Evolutionary conservation across 2,888 invertebrate species (phyloP).

Genomic region (Ypsolopha scabrella): DNA sequence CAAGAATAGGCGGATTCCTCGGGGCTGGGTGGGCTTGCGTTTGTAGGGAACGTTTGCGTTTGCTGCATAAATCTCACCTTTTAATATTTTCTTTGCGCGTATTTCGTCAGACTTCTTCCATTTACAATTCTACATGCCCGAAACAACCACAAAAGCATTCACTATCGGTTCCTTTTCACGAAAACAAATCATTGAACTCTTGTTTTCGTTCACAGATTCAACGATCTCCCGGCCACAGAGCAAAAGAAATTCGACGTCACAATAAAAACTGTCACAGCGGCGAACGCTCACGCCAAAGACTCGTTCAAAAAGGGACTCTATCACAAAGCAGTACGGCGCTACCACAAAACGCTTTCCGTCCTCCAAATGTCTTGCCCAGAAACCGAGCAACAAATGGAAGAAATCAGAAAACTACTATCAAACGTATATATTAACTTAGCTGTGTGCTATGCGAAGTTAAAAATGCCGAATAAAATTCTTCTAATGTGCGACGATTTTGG

Average conservation of each 20-base stretch:
- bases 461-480: conserved; percentile 43
- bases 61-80: no score
- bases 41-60: no score
- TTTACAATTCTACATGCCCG: no score
- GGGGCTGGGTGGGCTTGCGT: no score
- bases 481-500: conserved; percentile 47
- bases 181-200: no score
- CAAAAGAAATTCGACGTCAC: conserved; percentile 43
- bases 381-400: conserved; percentile 21
- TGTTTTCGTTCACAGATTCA: conserved; percentile 33
- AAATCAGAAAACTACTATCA: conserved; percentile 34
- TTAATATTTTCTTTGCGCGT: no score
- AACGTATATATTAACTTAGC: conserved; percentile 43
- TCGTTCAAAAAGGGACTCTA: conserved; percentile 32
- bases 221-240: conserved; percentile 40
- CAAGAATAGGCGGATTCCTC: no score
- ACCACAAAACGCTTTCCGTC: conserved; percentile 41
- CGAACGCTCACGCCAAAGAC: conserved; percentile 37
- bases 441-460: conserved; percentile 45
- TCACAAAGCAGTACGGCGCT: conserved; percentile 31
- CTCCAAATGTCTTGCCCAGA: conserved; percentile 32
- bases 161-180: no score
- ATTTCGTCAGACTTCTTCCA: no score
- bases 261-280: conserved; percentile 33
- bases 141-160: no score